These are phyloP conservation scores for Lycocerus yunnanus DNA, from an alignment of 2,888 invertebrate species.

Conservation along the genomic window DNA sequence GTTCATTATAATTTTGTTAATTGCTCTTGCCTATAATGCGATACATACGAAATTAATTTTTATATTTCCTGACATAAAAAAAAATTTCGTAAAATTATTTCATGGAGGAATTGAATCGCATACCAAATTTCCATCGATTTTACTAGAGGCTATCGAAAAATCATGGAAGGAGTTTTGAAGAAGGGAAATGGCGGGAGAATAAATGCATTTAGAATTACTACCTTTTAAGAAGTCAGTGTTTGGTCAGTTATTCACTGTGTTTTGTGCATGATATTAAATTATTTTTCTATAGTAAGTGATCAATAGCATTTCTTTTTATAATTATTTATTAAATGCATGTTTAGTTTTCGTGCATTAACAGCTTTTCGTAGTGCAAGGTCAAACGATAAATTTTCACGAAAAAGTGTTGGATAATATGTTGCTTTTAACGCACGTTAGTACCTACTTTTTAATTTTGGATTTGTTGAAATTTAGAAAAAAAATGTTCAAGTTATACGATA, in stretches of 20 bases:
- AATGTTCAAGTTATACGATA: background rate
- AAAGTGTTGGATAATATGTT: background rate
- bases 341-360: background rate
- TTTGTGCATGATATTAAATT: slow-evolving; percentile 49
- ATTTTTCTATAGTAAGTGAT: slow-evolving; percentile 45
- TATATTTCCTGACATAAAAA: background rate
- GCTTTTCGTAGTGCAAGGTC: background rate
- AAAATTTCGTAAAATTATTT: background rate
- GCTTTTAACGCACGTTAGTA: background rate
- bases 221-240: slow-evolving; percentile 52
- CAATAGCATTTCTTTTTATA: slow-evolving; percentile 22
- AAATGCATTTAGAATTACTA: slow-evolving; percentile 52
- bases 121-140: background rate
- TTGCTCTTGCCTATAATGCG: background rate
- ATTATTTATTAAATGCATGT: background rate
- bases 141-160: background rate
- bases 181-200: slow-evolving; percentile 50
- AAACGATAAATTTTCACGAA: background rate
- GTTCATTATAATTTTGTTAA: background rate
- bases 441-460: background rate
- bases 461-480: background rate
- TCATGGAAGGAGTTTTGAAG: slow-evolving; percentile 30
- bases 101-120: background rate
- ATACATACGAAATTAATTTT: background rate
- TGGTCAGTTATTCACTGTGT: slow-evolving; percentile 49